Evolutionary conservation across 2,797 vertebrate species (phyloP).

Genomic region (Hylomyscus alleni): DNA sequence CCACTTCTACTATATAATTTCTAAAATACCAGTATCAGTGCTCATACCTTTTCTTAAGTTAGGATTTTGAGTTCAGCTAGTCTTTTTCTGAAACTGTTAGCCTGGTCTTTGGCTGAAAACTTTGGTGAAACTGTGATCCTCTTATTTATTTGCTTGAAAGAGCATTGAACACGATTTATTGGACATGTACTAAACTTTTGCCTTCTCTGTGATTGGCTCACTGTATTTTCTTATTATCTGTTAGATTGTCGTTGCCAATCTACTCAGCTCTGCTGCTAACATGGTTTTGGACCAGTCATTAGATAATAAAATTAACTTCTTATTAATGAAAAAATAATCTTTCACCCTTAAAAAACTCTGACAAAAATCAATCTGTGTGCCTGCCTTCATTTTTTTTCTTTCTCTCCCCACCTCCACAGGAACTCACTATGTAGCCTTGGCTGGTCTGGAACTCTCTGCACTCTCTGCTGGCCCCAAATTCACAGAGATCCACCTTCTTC

Average conservation of each 20-base stretch:
- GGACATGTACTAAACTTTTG: constrained; percentile 51
- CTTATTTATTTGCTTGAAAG: constrained; percentile 59
- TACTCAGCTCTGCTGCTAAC: not conserved
- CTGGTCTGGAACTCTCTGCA: not conserved
- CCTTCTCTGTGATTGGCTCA: constrained; percentile 32
- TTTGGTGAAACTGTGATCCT: constrained; percentile 11
- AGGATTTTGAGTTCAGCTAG: constrained; percentile 48
- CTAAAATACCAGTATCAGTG: not conserved
- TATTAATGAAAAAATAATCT: constrained; percentile 12
- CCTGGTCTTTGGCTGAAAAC: constrained; percentile 53
- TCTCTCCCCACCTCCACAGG: too few species aligned
- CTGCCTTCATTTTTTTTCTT: not conserved
- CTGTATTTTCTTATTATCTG: constrained; percentile 36
- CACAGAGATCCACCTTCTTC: not conserved
- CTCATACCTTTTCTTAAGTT: constrained; percentile 22
- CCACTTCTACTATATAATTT: not conserved
- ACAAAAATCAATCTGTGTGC: not conserved
- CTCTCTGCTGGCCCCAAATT: not conserved
- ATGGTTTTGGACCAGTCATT: constrained; percentile 43
- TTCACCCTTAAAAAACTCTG: constrained; percentile 48
- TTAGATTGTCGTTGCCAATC: constrained; percentile 16
- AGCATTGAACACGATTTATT: constrained; percentile 42
- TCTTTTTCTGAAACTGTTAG: constrained; percentile 55
- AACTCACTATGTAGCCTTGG: not conserved
- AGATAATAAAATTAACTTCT: constrained; percentile 62